These are phyloP conservation scores for Rotaria magnacalcarata DNA, from an alignment of 2,888 invertebrate species.

Conservation along the genomic window DNA sequence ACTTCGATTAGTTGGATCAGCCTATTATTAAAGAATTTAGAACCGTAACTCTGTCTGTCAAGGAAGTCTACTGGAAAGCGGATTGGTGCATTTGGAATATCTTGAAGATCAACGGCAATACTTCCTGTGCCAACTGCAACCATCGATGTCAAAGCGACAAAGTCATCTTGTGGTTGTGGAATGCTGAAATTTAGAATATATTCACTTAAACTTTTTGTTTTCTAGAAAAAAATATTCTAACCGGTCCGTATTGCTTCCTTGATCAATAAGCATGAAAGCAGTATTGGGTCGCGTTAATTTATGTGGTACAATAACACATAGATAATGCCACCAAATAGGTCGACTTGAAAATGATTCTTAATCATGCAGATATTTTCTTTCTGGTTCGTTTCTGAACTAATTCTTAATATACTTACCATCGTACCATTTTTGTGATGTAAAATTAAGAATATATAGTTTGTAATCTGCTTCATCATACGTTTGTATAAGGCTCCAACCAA, in stretches of 20 bases:
- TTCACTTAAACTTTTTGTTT: too few relatives aligned
- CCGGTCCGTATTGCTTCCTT: slow-evolving; percentile 47
- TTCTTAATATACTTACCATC: slow-evolving; percentile 34
- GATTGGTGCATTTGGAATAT: slow-evolving; percentile 46
- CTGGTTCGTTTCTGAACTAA: neutral
- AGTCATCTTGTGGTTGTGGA: slow-evolving; percentile 44
- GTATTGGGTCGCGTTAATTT: slow-evolving; percentile 47
- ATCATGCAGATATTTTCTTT: slow-evolving; percentile 44
- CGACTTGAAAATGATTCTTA: slow-evolving; percentile 37
- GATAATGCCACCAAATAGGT: slow-evolving; percentile 49
- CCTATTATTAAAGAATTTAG: slow-evolving; percentile 24
- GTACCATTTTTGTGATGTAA: slow-evolving; percentile 46
- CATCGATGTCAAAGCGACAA: slow-evolving; percentile 42
- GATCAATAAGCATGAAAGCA: slow-evolving; percentile 47
- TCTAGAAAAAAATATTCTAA: neutral
- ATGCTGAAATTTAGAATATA: neutral
- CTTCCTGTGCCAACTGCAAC: slow-evolving; percentile 44
- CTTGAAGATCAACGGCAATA: slow-evolving; percentile 44
- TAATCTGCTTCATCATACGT: slow-evolving; percentile 43
- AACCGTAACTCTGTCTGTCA: too few relatives aligned
- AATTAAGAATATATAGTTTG: slow-evolving; percentile 42
- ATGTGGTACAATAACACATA: slow-evolving; percentile 48
- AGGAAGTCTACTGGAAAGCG: slow-evolving; percentile 47
- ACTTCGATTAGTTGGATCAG: slow-evolving; percentile 40
- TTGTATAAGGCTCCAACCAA: slow-evolving; percentile 28